These are phyloP conservation scores for Pagetopsis macropterus DNA, from an alignment of 2,797 vertebrate species.

Conservation along the genomic window DNA sequence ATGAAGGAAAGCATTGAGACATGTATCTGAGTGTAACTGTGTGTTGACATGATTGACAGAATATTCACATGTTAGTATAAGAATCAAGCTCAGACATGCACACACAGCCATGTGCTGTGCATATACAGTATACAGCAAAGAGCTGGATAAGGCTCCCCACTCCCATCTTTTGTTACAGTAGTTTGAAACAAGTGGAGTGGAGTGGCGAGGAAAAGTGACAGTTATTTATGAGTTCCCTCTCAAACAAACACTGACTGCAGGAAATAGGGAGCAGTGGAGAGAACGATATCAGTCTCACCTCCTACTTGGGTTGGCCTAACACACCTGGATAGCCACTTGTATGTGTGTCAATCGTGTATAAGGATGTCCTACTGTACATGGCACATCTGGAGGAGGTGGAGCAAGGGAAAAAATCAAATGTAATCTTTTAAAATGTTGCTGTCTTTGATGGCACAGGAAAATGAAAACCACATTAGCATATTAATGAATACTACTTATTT, in stretches of 20 bases:
- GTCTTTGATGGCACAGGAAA: slow-evolving; percentile 29
- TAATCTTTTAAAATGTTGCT: slow-evolving; percentile 38
- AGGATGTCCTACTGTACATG: not conserved
- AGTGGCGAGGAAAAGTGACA: slow-evolving; percentile 67
- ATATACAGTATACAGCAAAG: slow-evolving; percentile 14
- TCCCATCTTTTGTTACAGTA: slow-evolving; percentile 46
- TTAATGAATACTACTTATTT: slow-evolving; percentile 43
- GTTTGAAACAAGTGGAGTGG: slow-evolving; percentile 64
- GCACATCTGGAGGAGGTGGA: slow-evolving; percentile 39
- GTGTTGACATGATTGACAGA: slow-evolving; percentile 58
- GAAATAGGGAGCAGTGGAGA: slow-evolving; percentile 44
- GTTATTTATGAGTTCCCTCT: slow-evolving; percentile 73
- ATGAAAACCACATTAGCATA: slow-evolving; percentile 38
- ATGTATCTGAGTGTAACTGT: slow-evolving; percentile 38
- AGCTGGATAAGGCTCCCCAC: slow-evolving; percentile 17
- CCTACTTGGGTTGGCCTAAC: slow-evolving; percentile 42
- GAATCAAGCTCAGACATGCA: slow-evolving; percentile 24
- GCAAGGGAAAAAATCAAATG: slow-evolving; percentile 24
- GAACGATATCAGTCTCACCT: slow-evolving; percentile 45
- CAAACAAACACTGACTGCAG: slow-evolving; percentile 62
- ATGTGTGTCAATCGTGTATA: slow-evolving; percentile 29
- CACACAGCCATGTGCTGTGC: slow-evolving; percentile 22
- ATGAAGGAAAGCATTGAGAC: slow-evolving; percentile 53
- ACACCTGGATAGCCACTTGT: slow-evolving; percentile 50
- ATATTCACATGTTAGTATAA: slow-evolving; percentile 59